Conservation (phyloP, 2,888 invertebrate genomes). For the Ormyrus pomaceus region DNA sequence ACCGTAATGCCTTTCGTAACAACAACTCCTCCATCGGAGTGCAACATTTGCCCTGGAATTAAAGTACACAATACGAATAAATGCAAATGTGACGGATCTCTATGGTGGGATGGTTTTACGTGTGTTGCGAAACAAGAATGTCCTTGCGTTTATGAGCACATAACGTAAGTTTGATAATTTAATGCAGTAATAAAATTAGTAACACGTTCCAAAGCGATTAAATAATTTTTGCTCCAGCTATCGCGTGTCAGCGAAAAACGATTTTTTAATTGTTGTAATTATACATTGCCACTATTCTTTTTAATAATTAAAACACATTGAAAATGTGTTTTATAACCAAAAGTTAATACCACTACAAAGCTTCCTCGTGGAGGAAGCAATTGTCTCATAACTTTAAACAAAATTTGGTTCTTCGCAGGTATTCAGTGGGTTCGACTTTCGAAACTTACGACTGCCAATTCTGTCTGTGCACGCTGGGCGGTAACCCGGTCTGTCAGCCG, state of each 20-base stretch:
- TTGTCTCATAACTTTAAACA: not conserved
- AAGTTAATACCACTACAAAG: too few species aligned
- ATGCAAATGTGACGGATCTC: slow-evolving; percentile 78
- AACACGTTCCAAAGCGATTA: too few species aligned
- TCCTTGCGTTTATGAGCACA: slow-evolving; percentile 85
- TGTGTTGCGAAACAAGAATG: slow-evolving; percentile 86
- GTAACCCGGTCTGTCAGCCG: slow-evolving; percentile 82
- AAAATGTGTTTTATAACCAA: too few species aligned
- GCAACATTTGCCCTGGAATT: slow-evolving; percentile 80
- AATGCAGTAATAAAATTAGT: not conserved
- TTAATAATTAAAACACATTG: too few species aligned
- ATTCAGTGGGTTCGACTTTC: slow-evolving; percentile 84
- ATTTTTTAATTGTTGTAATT: too few species aligned
- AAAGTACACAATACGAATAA: slow-evolving; percentile 66
- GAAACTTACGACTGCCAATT: slow-evolving; percentile 85
- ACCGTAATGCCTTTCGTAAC: not conserved
- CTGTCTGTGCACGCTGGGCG: slow-evolving; percentile 87
- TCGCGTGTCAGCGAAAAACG: too few species aligned
- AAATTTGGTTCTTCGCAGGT: slow-evolving; percentile 75
- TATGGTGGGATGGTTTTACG: slow-evolving; percentile 85
- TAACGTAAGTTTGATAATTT: slow-evolving; percentile 75
- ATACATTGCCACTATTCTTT: too few species aligned
- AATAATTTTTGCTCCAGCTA: too few species aligned
- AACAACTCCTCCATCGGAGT: slow-evolving; percentile 59
- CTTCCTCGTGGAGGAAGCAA: too few species aligned